Conservation (phyloP, 2,113 vertebrate species). For the Capricornis sumatraensis region DNA sequence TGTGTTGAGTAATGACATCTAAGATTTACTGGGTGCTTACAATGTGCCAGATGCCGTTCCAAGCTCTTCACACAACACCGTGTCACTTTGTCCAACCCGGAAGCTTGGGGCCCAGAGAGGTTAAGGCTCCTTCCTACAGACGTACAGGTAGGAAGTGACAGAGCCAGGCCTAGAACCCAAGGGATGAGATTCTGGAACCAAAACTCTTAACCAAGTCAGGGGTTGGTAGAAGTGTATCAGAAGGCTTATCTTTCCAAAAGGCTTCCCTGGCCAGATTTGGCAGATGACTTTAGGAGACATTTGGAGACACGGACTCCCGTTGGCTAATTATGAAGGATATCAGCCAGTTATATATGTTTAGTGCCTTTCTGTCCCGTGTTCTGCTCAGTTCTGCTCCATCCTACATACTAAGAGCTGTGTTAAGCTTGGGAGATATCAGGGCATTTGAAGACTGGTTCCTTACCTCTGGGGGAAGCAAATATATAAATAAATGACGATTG, state of each 20-base stretch:
- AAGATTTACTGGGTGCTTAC: neutral
- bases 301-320: rapidly evolving
- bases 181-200: too few species aligned
- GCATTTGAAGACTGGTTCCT: neutral
- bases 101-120: neutral
- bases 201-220: neutral
- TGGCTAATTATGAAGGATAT: neutral
- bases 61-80: neutral
- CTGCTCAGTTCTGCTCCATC: neutral
- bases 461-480: neutral
- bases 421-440: neutral
- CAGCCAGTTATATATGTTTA: neutral
- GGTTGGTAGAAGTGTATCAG: neutral
- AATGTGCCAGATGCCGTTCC: neutral
- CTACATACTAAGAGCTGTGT: neutral
- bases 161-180: neutral
- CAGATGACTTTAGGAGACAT: too few species aligned
- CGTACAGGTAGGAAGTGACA: neutral
- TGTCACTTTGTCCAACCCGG: neutral
- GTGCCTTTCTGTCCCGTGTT: neutral
- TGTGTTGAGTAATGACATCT: neutral
- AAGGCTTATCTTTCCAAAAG: neutral
- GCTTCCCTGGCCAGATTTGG: too few species aligned
- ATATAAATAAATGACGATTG: neutral
- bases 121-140: neutral